Percentiles rank a stretch among this genome's conserved stretches.
Evolutionary conservation across 1,140 invertebrate genomes (phyloP).

Genomic region (Ips nitidus): DNA sequence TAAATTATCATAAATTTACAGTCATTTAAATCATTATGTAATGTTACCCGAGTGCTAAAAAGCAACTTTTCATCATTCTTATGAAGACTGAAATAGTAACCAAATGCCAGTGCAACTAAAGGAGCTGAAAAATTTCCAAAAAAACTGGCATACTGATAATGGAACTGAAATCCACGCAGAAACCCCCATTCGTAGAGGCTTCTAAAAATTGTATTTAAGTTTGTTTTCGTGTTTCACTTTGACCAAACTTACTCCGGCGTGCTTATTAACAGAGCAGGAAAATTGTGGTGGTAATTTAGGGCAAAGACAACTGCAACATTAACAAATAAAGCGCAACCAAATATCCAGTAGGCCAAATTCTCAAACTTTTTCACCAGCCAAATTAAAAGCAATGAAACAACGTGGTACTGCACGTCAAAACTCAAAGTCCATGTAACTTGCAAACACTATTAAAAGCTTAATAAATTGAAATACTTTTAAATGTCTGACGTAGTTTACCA

Average conservation of each 20-base stretch:
- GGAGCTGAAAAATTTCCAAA: conserved; percentile 32
- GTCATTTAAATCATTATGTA: background rate
- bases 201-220: conserved; percentile 10
- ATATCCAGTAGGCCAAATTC: conserved; percentile 23
- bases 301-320: conserved; percentile 28
- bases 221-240: background rate
- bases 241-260: conserved; percentile 37
- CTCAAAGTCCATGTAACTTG: conserved; percentile 52
- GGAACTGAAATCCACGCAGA: conserved; percentile 24
- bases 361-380: conserved; percentile 32
- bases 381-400: conserved; percentile 46
- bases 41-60: conserved; percentile 29
- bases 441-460: conserved; percentile 44
- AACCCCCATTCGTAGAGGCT: conserved; percentile 19
- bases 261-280: conserved; percentile 28
- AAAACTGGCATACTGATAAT: conserved; percentile 19
- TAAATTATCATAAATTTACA: no score
- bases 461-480: background rate
- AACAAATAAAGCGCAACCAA: conserved; percentile 25
- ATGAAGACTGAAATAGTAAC: conserved; percentile 35
- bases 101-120: conserved; percentile 37
- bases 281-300: conserved; percentile 34
- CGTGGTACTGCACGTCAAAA: conserved; percentile 51
- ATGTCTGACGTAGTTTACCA: conserved; percentile 42
- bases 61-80: conserved; percentile 18